phyloP scores from a whole-genome alignment of 1,140 invertebrate species.

The Solenopsis fugax region DNA sequence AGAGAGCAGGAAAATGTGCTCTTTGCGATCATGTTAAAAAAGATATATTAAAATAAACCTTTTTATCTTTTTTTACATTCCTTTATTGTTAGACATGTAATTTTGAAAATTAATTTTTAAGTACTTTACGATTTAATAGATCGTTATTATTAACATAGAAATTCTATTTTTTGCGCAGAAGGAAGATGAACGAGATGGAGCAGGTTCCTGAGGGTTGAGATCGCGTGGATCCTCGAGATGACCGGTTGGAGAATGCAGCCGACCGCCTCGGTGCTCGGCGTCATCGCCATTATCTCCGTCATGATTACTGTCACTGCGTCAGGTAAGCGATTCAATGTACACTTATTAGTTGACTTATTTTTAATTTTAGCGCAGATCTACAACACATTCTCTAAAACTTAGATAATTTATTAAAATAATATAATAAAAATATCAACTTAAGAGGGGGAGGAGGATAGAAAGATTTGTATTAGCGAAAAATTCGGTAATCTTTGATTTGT shows the following conservation, averaged over 20 bases:
- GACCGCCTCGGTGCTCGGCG: conserved; percentile 80
- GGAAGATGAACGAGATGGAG: conserved; percentile 80
- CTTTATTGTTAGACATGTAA: neutral
- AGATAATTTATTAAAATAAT: neutral
- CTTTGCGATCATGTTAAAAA: neutral
- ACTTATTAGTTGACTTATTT: neutral
- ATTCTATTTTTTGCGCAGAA: conserved; percentile 65
- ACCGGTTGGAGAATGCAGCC: conserved; percentile 82
- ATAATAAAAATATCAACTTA: neutral
- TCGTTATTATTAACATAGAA: conserved; percentile 27
- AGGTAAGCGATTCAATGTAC: conserved; percentile 70
- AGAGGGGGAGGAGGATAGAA: too few species aligned
- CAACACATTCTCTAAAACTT: too few species aligned
- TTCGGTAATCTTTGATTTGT: too few species aligned
- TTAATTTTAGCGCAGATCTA: neutral
- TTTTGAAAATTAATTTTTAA: neutral
- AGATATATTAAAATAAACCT: neutral
- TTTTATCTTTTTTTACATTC: neutral
- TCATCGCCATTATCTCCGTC: conserved; percentile 82
- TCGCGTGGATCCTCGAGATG: conserved; percentile 70
- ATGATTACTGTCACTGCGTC: conserved; percentile 77
- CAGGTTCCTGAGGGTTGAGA: conserved; percentile 81
- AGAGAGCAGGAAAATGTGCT: neutral
- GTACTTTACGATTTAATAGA: neutral
- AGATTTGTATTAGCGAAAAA: too few species aligned